Evolutionary conservation across 2,888 invertebrate species (phyloP).

Genomic region (Proisotoma minuta): DNA sequence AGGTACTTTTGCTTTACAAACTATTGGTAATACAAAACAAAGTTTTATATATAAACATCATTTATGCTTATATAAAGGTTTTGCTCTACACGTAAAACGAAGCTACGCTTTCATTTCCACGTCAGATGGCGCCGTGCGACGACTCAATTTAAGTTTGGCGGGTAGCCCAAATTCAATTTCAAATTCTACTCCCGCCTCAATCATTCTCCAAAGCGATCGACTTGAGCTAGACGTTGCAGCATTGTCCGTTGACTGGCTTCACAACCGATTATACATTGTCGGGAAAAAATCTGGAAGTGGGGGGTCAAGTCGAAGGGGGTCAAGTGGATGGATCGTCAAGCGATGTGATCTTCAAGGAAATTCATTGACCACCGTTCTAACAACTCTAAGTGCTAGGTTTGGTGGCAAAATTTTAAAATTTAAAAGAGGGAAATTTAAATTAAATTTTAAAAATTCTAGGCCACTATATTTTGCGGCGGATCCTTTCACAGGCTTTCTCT

Average conservation of each 20-base stretch:
- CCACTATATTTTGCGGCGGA: slow-evolving; percentile 83
- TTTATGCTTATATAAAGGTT: no score
- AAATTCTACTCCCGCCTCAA: slow-evolving; percentile 13
- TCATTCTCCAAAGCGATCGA: slow-evolving; percentile 28
- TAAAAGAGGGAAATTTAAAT: no score
- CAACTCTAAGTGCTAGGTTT: no score
- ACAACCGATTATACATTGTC: slow-evolving; percentile 74
- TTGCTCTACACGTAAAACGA: slow-evolving; percentile 35
- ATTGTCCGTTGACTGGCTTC: slow-evolving; percentile 80
- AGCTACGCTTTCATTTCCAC: slow-evolving; percentile 39
- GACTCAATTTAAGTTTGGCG: slow-evolving; percentile 17
- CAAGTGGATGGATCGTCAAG: slow-evolving; percentile 64
- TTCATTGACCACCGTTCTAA: slow-evolving; percentile 64
- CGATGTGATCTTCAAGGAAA: slow-evolving; percentile 71
- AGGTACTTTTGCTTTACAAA: no score
- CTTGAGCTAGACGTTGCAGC: slow-evolving; percentile 55
- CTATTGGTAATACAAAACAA: no score
- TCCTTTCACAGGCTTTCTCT: slow-evolving; percentile 75
- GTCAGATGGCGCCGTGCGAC: slow-evolving; percentile 34
- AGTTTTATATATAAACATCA: no score
- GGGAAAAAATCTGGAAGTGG: no score
- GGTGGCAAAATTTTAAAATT: no score
- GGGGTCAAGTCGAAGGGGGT: slow-evolving; percentile 1
- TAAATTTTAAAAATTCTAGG: no score
- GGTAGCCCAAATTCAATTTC: no score